phyloP scores from a whole-genome alignment of 2,797 vertebrate species.

The Crenuchus spilurus region DNA sequence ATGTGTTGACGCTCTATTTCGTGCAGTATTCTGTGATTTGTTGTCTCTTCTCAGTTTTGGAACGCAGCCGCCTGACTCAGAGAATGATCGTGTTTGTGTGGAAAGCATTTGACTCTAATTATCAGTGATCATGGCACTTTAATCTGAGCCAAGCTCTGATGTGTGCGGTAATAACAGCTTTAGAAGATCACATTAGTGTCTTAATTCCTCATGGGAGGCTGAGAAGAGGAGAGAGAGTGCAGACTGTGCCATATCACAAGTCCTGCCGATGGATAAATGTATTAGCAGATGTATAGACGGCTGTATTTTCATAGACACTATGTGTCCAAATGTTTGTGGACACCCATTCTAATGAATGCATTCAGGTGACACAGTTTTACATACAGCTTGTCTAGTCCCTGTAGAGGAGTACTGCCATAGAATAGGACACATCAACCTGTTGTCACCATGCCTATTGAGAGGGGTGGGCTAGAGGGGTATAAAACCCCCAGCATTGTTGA shows the following conservation, averaged over 20 bases:
- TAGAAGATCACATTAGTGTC: conserved; percentile 18
- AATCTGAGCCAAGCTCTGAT: conserved; percentile 2
- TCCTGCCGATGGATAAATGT: neutral
- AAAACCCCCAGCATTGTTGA: too few species aligned
- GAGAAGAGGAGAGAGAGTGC: conserved; percentile 25
- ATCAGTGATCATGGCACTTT: conserved; percentile 29
- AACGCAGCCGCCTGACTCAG: neutral
- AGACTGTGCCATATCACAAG: neutral
- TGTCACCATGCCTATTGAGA: too few species aligned
- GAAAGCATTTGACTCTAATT: conserved; percentile 33
- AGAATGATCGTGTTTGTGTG: conserved; percentile 1
- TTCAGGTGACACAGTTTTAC: too few species aligned
- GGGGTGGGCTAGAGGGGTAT: too few species aligned
- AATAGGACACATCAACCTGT: too few species aligned
- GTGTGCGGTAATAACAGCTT: conserved; percentile 12
- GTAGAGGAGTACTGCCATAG: too few species aligned
- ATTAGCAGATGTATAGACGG: neutral
- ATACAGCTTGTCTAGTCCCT: too few species aligned
- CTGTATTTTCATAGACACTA: neutral
- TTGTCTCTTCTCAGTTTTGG: neutral
- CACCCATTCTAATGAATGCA: too few species aligned
- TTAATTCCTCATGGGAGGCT: conserved; percentile 9
- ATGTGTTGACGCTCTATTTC: too few species aligned
- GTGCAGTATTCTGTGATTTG: too few species aligned
- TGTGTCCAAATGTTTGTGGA: too few species aligned